phyloP scores from a whole-genome alignment of 1,140 invertebrate species.

The Caerostris extrusa region DNA sequence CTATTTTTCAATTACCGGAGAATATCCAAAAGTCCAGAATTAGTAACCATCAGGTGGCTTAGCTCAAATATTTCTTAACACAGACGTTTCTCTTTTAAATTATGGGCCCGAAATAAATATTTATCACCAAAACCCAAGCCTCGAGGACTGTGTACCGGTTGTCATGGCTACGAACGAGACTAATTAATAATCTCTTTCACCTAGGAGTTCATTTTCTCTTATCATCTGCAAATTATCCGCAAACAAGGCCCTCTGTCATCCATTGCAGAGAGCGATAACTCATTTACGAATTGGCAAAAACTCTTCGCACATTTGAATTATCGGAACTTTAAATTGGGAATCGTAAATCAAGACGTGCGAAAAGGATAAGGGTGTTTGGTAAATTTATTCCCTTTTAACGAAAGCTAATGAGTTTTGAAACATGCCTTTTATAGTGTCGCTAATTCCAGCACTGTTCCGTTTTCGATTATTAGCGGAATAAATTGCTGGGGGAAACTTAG shows the following conservation, averaged over 20 bases:
- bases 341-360: slow-evolving; percentile 4
- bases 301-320: not conserved
- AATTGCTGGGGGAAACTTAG: not conserved
- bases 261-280: not conserved
- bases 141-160: not conserved
- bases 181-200: slow-evolving; percentile 32
- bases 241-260: slow-evolving; percentile 25
- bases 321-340: slow-evolving; percentile 17
- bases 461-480: slow-evolving; percentile 16
- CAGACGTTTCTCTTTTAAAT: not conserved
- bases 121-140: not conserved
- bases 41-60: not conserved
- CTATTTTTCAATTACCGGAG: not conserved
- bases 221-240: slow-evolving; percentile 27
- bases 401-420: slow-evolving; percentile 36
- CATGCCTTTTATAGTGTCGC: not conserved
- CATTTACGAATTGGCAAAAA: slow-evolving; percentile 23
- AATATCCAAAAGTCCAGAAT: not conserved
- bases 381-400: not conserved
- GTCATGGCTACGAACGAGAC: not conserved
- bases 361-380: not conserved
- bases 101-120: not conserved
- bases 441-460: not conserved
- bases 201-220: slow-evolving; percentile 28
- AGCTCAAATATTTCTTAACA: not conserved